phyloP scores from a whole-genome alignment of 2,113 vertebrate species.

The Tyrannus savana region DNA sequence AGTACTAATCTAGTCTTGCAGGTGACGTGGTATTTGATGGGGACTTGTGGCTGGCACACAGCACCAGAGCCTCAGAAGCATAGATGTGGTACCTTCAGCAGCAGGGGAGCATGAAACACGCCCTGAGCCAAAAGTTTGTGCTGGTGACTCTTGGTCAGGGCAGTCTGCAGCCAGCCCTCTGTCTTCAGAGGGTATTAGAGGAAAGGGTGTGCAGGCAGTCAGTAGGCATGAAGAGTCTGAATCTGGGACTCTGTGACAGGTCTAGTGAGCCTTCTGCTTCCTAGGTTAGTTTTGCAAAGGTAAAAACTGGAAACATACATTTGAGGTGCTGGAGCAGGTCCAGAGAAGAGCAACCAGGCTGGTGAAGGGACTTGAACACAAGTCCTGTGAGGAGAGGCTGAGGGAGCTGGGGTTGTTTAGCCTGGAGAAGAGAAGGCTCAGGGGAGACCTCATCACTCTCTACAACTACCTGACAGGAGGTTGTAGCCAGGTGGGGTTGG shows the following conservation, averaged over 20 bases:
- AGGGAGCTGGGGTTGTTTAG: too few species aligned
- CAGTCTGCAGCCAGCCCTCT: not conserved
- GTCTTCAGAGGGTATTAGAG: not conserved
- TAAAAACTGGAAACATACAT: not conserved
- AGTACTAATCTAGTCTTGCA: not conserved
- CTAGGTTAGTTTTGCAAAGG: not conserved
- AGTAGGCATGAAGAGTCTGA: not conserved
- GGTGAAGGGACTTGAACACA: too few species aligned
- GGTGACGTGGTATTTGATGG: accelerated
- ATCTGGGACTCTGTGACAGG: not conserved
- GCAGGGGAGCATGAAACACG: accelerated
- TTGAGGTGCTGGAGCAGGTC: not conserved
- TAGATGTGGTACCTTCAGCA: not conserved
- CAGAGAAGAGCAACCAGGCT: too few species aligned
- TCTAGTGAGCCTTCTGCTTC: not conserved
- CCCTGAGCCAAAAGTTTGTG: accelerated
- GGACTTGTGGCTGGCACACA: accelerated
- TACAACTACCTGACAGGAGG: too few species aligned
- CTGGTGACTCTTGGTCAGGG: not conserved
- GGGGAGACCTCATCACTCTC: too few species aligned
- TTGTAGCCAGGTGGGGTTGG: too few species aligned
- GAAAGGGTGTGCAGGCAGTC: not conserved
- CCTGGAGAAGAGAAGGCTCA: too few species aligned
- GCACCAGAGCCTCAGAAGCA: accelerated
- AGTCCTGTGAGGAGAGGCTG: too few species aligned